These are phyloP conservation scores for Littorina saxatilis DNA, from an alignment of 1,140 invertebrate species.

Conservation along the genomic window DNA sequence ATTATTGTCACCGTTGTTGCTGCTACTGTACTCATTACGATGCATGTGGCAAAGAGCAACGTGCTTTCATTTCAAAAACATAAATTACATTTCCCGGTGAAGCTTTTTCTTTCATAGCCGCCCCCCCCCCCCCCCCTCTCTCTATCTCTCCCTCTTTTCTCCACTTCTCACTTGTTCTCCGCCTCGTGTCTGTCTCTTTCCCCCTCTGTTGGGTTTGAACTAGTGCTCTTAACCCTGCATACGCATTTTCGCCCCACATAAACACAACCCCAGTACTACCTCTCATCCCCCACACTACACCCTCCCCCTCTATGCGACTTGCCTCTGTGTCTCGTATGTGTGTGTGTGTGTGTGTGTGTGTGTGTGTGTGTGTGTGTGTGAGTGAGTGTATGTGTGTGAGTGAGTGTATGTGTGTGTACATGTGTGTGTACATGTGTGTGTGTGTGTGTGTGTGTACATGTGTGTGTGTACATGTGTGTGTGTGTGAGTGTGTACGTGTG, in stretches of 20 bases:
- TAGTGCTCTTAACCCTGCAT: not conserved
- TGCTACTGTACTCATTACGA: too few species aligned
- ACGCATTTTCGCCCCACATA: not conserved
- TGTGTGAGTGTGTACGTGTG: too few species aligned
- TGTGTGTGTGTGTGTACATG: conserved; percentile 18
- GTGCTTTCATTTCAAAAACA: too few species aligned
- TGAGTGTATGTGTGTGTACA: not conserved
- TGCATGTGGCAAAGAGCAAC: too few species aligned
- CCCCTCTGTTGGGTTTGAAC: not conserved
- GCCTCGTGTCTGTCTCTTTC: not conserved
- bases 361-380: conserved; percentile 17
- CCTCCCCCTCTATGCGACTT: not conserved
- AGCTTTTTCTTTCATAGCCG: too few species aligned
- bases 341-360: conserved; percentile 25
- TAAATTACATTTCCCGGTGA: too few species aligned
- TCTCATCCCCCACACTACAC: not conserved
- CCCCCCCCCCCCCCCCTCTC: too few species aligned
- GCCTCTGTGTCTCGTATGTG: conserved; percentile 9
- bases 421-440: conserved; percentile 10
- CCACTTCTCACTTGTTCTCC: not conserved
- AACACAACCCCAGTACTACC: not conserved
- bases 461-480: too few species aligned
- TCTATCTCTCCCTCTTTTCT: not conserved
- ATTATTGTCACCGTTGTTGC: too few species aligned
- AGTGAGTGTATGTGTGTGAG: conserved; percentile 7